Evolutionary conservation across 2,888 invertebrate species (phyloP), one percentile per base, ranked within the genome.

Genomic region (Plemyria rubiginata): DNA sequence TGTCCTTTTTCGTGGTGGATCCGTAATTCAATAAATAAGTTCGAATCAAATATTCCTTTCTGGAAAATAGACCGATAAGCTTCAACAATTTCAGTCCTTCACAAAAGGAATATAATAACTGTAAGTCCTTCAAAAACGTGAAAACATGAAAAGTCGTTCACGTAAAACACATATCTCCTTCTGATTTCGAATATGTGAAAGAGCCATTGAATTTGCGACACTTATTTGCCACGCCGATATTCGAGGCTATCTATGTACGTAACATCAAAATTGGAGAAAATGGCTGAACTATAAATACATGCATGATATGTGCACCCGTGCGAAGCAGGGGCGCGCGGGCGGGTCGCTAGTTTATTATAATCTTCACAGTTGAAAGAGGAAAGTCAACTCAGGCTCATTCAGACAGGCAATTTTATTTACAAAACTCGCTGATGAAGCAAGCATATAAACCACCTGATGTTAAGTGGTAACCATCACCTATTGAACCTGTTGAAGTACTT

Each of bases 181-280:
- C 62, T 69, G 69, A 69, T 63, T 66, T 65, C 48, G 56, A 62
- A 66, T 69, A 62, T 65, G 46, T 66, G 60, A 32, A 68, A 49
- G 62, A 61, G 56, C 65, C 61, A 65, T 65, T 62, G 69, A 67
- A 67, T 67, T 67, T 61, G 62, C 56, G 65, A 65, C 65, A 65
- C 66, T 66, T 64, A 62, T 63, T 59, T 69, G 49, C 43, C 66
- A 60, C 55, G 61, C 65, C 62, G 57, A 60, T 66, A 66, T 65
- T 56, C 28, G 36, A 45, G 62, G 60, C 62, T 43, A 57, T 62
- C n/a, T n/a, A n/a, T n/a, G n/a, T n/a, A n/a, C n/a, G n/a, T n/a
- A 60, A 59, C 62, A 59, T 65, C 59, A 54, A 65, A 59, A 60
- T 62, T 52, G 41, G 51, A 58, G 65, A 53, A 52, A 63, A 66